A percentile compares a stretch with the other conserved stretches of the same genome.
Conservation (phyloP, 2,113 vertebrate genomes). For the Osmerus mordax region DNA sequence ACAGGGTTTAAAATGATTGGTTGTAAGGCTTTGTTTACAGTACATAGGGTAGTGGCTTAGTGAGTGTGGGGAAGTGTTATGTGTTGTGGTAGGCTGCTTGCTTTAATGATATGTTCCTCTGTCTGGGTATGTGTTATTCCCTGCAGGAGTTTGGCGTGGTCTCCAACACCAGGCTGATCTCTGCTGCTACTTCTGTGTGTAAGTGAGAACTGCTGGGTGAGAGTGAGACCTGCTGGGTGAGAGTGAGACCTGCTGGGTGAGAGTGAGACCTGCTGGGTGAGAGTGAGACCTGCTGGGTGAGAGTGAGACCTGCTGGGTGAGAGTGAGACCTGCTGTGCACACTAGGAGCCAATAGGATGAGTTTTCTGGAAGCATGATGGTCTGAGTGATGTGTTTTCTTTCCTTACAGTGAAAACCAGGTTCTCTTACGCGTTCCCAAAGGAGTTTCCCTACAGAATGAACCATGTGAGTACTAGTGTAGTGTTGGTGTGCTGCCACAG, state of each 20-base stretch:
- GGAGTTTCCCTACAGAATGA: slow-evolving; percentile 99
- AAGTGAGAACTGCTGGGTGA: slow-evolving; percentile 66
- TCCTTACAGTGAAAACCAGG: slow-evolving; percentile 91
- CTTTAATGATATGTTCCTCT: neutral
- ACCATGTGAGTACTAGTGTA: slow-evolving; percentile 86
- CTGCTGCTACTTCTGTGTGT: slow-evolving; percentile 99
- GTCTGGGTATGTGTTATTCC: neutral
- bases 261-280: too few species aligned
- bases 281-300: too few species aligned
- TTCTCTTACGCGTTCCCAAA: slow-evolving; percentile 99
- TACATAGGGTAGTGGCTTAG: too few species aligned
- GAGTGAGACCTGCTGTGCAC: too few species aligned
- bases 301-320: too few species aligned
- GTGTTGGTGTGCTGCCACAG: neutral
- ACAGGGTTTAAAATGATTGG: too few species aligned
- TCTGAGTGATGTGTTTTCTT: slow-evolving; percentile 12
- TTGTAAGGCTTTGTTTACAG: too few species aligned
- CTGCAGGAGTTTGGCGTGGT: slow-evolving; percentile 97
- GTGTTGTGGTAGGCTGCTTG: too few species aligned
- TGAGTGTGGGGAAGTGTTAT: too few species aligned
- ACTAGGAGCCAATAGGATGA: too few species aligned
- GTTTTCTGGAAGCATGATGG: neutral
- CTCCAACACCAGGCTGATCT: slow-evolving; percentile 96
- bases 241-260: too few species aligned
- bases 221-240: too few species aligned